These are phyloP conservation scores for Diglossa cyanea DNA, from an alignment of 2,797 vertebrate species.

Conservation along the genomic window DNA sequence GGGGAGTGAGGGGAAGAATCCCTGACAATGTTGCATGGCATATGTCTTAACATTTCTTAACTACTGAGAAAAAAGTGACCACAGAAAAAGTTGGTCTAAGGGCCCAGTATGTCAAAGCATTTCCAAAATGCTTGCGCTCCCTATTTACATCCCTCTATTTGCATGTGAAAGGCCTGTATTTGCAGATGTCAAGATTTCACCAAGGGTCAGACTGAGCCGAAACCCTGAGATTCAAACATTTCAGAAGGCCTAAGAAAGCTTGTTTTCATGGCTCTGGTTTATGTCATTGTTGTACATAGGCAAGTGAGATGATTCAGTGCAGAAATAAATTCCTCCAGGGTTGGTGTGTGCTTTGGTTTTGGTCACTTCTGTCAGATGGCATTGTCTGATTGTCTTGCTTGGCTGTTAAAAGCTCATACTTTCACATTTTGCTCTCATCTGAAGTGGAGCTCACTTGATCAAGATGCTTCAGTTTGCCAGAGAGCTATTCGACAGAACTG, in stretches of 20 bases:
- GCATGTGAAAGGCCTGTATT: constrained; percentile 51
- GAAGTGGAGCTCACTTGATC: background rate
- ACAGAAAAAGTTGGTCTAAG: background rate
- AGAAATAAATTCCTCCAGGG: constrained; percentile 11
- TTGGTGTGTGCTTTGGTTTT: background rate
- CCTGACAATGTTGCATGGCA: background rate
- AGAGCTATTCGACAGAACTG: background rate
- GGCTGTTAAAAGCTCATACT: background rate
- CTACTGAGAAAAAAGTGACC: constrained; percentile 1
- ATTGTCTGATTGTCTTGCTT: background rate
- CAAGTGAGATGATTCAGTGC: constrained; percentile 21
- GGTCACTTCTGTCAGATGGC: background rate
- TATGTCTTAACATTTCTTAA: constrained; percentile 12
- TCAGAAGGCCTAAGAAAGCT: constrained; percentile 16
- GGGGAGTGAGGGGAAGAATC: background rate
- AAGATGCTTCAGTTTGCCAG: background rate
- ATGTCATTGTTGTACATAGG: constrained; percentile 3
- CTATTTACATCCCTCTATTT: constrained; percentile 38
- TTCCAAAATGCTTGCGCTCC: background rate
- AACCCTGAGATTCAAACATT: constrained; percentile 28
- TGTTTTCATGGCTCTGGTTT: constrained; percentile 8
- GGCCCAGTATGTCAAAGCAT: constrained; percentile 4
- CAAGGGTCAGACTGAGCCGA: background rate
- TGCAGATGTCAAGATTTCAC: constrained; percentile 51
- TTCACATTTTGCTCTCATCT: background rate